Evolutionary conservation across 2,113 vertebrate species (phyloP).

Genomic region (Hymenochirus boettgeri): DNA sequence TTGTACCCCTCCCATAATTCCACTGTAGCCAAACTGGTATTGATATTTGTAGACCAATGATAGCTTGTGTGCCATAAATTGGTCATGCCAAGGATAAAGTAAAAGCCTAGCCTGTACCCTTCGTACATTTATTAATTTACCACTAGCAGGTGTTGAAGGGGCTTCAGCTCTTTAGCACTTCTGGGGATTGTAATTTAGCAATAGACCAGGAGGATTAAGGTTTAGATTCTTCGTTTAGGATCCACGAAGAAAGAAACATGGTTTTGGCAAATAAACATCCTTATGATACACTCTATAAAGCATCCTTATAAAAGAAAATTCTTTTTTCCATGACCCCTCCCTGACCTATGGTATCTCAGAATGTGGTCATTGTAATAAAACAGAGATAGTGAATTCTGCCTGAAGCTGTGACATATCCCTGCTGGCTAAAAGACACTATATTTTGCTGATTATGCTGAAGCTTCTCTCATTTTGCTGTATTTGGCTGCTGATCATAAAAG

Average conservation of each 20-base stretch:
- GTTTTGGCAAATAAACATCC: not conserved
- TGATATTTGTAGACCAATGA: too few relatives aligned
- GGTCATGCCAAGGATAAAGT: too few relatives aligned
- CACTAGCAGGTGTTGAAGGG: too few relatives aligned
- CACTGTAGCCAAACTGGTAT: too few relatives aligned
- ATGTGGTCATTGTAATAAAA: conserved; percentile 64
- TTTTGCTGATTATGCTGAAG: conserved; percentile 62
- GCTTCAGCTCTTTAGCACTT: too few relatives aligned
- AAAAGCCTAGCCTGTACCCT: too few relatives aligned
- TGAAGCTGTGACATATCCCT: conserved; percentile 60
- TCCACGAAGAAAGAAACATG: conserved; percentile 19
- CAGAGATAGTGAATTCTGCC: conserved; percentile 55
- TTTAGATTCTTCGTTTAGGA: too few relatives aligned
- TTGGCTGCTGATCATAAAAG: conserved; percentile 63
- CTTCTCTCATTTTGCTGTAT: conserved; percentile 63
- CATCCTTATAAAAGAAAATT: conserved; percentile 50
- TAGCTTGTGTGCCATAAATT: too few relatives aligned
- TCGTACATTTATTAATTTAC: too few relatives aligned
- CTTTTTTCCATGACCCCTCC: conserved; percentile 55
- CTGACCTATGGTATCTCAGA: conserved; percentile 59
- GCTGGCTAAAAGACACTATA: conserved; percentile 59
- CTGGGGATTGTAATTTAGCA: not conserved
- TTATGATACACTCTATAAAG: not conserved
- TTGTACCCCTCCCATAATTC: too few relatives aligned
- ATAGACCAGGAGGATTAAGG: not conserved